Base-by-base conservation (phyloP, 92 coral and sea anemone genomes). In the Plumapathes pennacea region DNA sequence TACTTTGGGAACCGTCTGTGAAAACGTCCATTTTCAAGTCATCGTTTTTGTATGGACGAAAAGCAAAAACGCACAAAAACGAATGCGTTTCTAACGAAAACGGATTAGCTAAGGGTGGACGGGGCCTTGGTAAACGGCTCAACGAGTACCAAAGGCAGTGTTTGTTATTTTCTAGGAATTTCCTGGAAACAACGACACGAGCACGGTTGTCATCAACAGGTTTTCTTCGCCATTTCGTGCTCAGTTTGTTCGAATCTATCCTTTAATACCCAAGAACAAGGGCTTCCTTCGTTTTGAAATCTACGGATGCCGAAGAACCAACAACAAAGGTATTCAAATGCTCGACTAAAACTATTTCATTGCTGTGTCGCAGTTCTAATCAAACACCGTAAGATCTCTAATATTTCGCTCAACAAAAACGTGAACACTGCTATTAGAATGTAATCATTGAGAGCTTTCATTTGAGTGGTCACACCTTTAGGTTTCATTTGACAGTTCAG, bases 271-370 rank as follows among this genome's bases (percentile, higher is more conserved):
- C 32, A 39, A 30, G 0, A 46, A 29, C 32, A 53, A 42, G 17
- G 66, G 49, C 0, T 67, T 29, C 38, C 41, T 77, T 1, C 53
- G 83, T 11, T 39, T 60, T 6, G 83, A 77, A 46, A 45, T 77
- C 0, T 77, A 67, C 31, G 77, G 83, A 28, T 77, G 83, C 37
- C n/a, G 14, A 40, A 62, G 74, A 65, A 47, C 15, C 17, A 27
- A 2, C 5, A 46, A 21, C 12, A 15, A n/a, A n/a, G n/a, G n/a
- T n/a, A n/a, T n/a, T n/a, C n/a, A n/a, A n/a, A n/a, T n/a, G n/a
- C n/a, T n/a, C n/a, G n/a, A n/a, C n/a, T n/a, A n/a, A n/a, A n/a
- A n/a, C n/a, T n/a, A n/a, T n/a, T n/a, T n/a, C n/a, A n/a, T n/a
- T n/a, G n/a, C n/a, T n/a, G n/a, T n/a, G n/a, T n/a, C n/a, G n/a